Evolutionary conservation across 1,140 invertebrate genomes (phyloP).

Genomic region (Tetranychus urticae): DNA sequence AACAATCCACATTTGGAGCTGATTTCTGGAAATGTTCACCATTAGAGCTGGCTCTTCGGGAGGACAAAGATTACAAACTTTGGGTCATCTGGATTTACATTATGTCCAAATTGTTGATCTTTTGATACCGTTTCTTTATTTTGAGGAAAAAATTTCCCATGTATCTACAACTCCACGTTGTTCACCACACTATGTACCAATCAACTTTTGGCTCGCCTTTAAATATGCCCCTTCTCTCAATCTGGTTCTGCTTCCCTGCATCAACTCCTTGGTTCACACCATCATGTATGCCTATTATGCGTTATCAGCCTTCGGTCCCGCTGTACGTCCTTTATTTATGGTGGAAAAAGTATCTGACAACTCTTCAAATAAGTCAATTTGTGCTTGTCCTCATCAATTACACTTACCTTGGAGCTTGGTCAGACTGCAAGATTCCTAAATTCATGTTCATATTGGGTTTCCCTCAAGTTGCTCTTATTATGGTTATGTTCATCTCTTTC

Average conservation of each 20-base stretch:
- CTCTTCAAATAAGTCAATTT: conserved; percentile 25
- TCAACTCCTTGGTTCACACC: conserved; percentile 35
- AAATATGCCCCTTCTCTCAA: conserved; percentile 1
- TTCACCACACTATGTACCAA: conserved; percentile 41
- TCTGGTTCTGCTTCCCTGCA: conserved; percentile 15
- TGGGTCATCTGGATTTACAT: conserved; percentile 10
- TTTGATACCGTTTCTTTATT: conserved; percentile 39
- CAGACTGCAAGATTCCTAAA: neutral
- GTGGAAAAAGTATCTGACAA: conserved; percentile 34
- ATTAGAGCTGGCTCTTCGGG: conserved; percentile 1
- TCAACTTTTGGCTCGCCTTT: conserved; percentile 5
- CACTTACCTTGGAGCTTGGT: neutral
- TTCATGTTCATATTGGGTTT: neutral
- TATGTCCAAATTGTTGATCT: conserved; percentile 7
- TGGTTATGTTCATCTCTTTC: neutral
- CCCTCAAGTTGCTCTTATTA: neutral
- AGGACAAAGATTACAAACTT: conserved; percentile 26
- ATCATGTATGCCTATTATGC: conserved; percentile 33
- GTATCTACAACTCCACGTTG: conserved; percentile 63
- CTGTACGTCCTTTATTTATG: conserved; percentile 27
- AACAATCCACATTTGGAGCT: neutral
- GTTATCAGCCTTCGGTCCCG: conserved; percentile 28
- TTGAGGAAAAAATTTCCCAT: conserved; percentile 64
- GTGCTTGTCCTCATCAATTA: neutral
- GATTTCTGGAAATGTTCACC: conserved; percentile 8